Evolutionary conservation across 2,113 vertebrate genomes (phyloP).

Genomic region (Pelmatolapia mariae): DNA sequence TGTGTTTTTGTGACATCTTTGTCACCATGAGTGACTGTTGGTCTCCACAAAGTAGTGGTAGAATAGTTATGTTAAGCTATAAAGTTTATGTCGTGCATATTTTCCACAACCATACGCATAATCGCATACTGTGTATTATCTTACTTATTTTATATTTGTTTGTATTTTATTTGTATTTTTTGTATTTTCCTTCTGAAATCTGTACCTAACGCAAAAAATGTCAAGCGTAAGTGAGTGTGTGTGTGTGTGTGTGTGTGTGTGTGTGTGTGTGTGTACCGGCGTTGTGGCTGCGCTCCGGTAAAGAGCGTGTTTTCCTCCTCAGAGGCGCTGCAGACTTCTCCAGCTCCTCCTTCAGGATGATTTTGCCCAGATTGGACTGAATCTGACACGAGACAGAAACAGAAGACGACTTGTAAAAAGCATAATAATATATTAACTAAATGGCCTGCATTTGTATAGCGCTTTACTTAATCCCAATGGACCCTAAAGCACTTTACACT

Average conservation of each 20-base stretch:
- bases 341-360: slow-evolving; percentile 93
- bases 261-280: background rate
- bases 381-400: slow-evolving; percentile 66
- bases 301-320: slow-evolving; percentile 86
- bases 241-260: background rate
- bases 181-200: background rate
- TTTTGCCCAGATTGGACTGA: slow-evolving; percentile 89
- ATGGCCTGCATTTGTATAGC: accelerated
- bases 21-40: background rate
- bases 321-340: slow-evolving; percentile 73
- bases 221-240: background rate
- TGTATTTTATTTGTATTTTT: background rate
- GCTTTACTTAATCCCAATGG: background rate
- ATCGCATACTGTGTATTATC: accelerated
- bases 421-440: background rate
- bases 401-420: accelerated
- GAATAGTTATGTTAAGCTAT: background rate
- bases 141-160: background rate
- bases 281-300: slow-evolving; percentile 72
- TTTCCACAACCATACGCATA: background rate
- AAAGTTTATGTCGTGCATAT: background rate
- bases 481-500: background rate
- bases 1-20: background rate
- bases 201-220: background rate
- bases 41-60: background rate